Base-by-base conservation (phyloP, 2,888 invertebrate species). In the Micoletzkya japonica region DNA sequence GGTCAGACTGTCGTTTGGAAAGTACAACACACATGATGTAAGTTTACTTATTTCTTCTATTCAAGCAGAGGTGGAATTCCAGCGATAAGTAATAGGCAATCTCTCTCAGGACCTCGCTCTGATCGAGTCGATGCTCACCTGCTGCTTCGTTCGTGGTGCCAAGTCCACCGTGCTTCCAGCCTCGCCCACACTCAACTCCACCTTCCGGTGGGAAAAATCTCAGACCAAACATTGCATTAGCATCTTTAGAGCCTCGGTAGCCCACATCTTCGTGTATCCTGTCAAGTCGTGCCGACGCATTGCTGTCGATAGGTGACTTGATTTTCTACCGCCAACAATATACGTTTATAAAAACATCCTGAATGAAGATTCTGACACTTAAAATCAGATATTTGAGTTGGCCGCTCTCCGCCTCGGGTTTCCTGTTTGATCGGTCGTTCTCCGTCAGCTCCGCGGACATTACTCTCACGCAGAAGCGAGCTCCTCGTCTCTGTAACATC, bases 351-450 rank as follows among this genome's bases (percentile, higher is more conserved):
- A 10, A 39, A 17, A 10, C 39, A 39, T 39, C 39, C 7, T 39
- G 7, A 10, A 39, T 39, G 7, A 10, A 39, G 39, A 39, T 39
- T 39, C 7, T 39, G 7, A 10, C 17, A 39, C 39, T 6, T n/a
- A 52, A 52, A 17, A 17, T n/a, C 10, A 14, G 24, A 6, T 52
- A 52, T 26, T 60, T 83, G 20, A 77, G 88, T 7, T 95, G 95
- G 94, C 88, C 89, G 72, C 86, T 95, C 69, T 91, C 91, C 17
- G 81, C 87, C 0, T 91, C 90, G 81, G 96, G 96, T 0, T 89
- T 97, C 39, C 89, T 91, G 82, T 93, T 91, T 86, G 97, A 97
- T 87, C 89, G 96, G 77, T 90, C 92, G 83, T 97, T 95, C 94
- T 93, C 95, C 93, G 91, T 97, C 73, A 90, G 93, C 7, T 92